Evolutionary conservation across 92 coral and sea anemone genomes (phyloP), one percentile per base, ranked within the genome.

Genomic region (Heliopora coerulea): DNA sequence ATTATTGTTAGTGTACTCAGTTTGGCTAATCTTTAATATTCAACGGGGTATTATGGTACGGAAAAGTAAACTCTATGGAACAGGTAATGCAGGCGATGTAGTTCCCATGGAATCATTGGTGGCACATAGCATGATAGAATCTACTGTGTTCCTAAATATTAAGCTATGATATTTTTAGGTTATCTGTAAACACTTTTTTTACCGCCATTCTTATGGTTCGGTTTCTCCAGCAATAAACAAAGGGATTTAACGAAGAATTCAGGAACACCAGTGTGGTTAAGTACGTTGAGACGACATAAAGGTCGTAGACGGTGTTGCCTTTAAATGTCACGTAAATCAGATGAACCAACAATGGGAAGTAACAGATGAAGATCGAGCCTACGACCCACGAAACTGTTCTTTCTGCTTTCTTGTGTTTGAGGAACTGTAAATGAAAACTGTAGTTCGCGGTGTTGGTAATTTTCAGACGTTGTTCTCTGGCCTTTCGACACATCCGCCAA

Each of bases 181-280:
- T 37, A 4, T 37, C 11, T 11, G 11, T 17, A 50, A 50, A 7
- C 8, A 50, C 58, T 50, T 23, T 50, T 17, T 50, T 50, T 17
- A 23, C 58, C 14, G 67, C 67, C 18, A 10, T 13, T 27, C 67
- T 27, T 27, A 61, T 61, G 15, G 34, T 20, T 28, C 40, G 25
- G 39, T 28, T 28, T 29, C 67, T 30, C 67, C 67, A 61, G 67
- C 39, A 61, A 32, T 61, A 61, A 8, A 61, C 24, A 13, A 61
- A 13, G 8, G 67, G 67, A 24, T 34, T 61, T 13, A 61, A n/a
- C 11, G 67, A 17, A 1, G 67, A 30, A 13, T 18, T 34, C 1
- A 61, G 4, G 30, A 61, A 61, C 40, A 61, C 40, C 20, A 34
- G 40, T 20, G 13, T 61, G 15, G 58, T 50, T 50, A 50, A n/a